Base-by-base conservation (phyloP, 2,888 invertebrate species). In the Pandemis corylana region DNA sequence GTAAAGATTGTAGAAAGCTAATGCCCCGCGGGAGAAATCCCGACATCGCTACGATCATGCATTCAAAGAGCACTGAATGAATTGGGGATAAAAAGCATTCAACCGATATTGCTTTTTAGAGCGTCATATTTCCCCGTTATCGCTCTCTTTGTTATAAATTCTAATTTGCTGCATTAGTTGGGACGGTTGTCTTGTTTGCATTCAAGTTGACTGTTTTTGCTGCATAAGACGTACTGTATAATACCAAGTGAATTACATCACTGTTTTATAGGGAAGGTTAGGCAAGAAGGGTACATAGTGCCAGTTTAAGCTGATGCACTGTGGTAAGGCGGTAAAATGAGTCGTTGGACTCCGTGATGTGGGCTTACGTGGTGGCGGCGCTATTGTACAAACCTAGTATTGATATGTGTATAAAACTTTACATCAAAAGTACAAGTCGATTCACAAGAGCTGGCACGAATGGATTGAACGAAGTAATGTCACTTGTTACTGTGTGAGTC, bases 11-110 rank as follows among this genome's bases (percentile, higher is more conserved):
- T 13, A 68, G 56, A 46, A 68, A 68, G 41, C 36, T 36, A 36
- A 36, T 68, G 68, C 46, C 62, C 20, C 62, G 44, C 2, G 62
- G 53, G 44, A 15, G 20, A 41, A 53, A 42, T 67, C 67, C 56
- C 67, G 10, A n/a, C 36, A 51, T 42, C 53, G 67, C 4, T 63
- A 68, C 49, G 73, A 70, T 75, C 66, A 62, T 66, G 70, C 61
- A 74, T 62, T 66, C 61, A 74, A 53, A 74, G 62, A 46, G 70
- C 70, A 62, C 66, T 15, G 7, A 64, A 15, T 64, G 69, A 65
- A 65, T 69, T 56, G 56, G 41, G 64, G 41, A 69, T 73, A 73
- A 69, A 64, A 74, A 64, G 61, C 66, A 66, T 71, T 66, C 66
- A 46, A 69, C 68, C 59, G 69, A 69, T 51, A 70, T 69, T 61